Conservation (phyloP, 2,797 vertebrate species). For the Oceanodroma leucorhoa region DNA sequence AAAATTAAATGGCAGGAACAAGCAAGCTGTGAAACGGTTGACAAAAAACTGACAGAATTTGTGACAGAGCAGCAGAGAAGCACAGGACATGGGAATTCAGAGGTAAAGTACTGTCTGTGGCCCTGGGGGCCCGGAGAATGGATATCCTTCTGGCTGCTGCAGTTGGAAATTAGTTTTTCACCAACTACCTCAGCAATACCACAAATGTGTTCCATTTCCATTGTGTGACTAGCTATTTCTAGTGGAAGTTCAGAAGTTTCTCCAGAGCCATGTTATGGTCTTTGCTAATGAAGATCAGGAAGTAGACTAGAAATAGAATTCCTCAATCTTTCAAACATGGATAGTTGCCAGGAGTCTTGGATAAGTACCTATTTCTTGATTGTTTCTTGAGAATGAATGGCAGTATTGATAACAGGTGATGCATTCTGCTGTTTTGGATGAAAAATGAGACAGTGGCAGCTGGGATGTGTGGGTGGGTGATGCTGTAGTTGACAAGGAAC, state of each 20-base stretch:
- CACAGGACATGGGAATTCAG: background rate
- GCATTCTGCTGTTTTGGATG: background rate
- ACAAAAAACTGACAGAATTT: background rate
- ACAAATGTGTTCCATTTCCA: background rate
- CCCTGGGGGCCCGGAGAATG: background rate
- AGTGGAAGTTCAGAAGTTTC: background rate
- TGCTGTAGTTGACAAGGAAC: conserved; percentile 6
- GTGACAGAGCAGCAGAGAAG: background rate
- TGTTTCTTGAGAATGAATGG: conserved; percentile 3
- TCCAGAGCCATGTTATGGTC: background rate
- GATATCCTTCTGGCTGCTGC: background rate
- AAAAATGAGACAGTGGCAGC: conserved; percentile 5
- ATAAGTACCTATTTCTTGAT: background rate
- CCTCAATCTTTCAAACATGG: background rate
- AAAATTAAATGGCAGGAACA: background rate
- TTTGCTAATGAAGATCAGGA: background rate
- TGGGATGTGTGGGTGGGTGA: conserved; percentile 18
- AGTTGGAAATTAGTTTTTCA: background rate
- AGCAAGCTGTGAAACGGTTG: background rate
- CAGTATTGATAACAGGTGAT: conserved; percentile 30
- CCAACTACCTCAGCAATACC: background rate
- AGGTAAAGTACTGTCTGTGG: background rate
- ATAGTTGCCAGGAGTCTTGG: background rate
- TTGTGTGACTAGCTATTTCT: background rate
- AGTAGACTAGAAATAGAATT: background rate